Evolutionary conservation across 1,140 invertebrate genomes (phyloP).

Genomic region (Archegozetes longisetosus): DNA sequence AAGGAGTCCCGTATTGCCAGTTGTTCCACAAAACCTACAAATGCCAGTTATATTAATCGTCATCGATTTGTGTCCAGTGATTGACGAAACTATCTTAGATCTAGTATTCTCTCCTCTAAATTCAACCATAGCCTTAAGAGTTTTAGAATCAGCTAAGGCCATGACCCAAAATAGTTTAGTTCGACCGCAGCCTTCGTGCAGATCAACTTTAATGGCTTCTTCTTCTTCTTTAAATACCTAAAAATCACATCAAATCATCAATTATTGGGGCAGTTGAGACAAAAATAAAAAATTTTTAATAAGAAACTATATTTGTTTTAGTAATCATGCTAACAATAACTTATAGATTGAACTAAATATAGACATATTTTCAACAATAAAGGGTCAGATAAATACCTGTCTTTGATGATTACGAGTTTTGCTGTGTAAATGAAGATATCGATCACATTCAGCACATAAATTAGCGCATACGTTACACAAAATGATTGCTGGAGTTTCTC

Average conservation of each 20-base stretch:
- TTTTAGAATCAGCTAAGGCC: constrained; percentile 74
- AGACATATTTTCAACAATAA: not conserved
- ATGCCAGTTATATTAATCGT: constrained; percentile 40
- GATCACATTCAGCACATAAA: constrained; percentile 85
- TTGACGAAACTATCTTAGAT: constrained; percentile 6
- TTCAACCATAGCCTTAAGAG: constrained; percentile 82
- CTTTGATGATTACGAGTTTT: constrained; percentile 67
- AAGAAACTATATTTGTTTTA: too few relatives aligned
- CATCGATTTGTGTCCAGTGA: not conserved
- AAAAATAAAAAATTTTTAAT: too few relatives aligned
- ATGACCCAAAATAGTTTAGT: constrained; percentile 90
- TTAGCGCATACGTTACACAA: constrained; percentile 76
- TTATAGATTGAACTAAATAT: too few relatives aligned
- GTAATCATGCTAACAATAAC: too few relatives aligned
- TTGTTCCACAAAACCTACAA: constrained; percentile 79
- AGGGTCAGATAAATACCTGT: constrained; percentile 41
- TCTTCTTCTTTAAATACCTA: constrained; percentile 85
- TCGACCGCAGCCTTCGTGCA: constrained; percentile 87
- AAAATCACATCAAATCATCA: constrained; percentile 7
- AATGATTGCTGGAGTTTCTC: constrained; percentile 79
- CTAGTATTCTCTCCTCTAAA: constrained; percentile 55
- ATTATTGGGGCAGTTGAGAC: not conserved
- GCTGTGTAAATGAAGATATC: constrained; percentile 78
- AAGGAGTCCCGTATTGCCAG: constrained; percentile 60
- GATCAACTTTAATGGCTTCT: constrained; percentile 65